Conservation (phyloP, 2,888 invertebrate genomes). For the Drosophila helvetica region DNA sequence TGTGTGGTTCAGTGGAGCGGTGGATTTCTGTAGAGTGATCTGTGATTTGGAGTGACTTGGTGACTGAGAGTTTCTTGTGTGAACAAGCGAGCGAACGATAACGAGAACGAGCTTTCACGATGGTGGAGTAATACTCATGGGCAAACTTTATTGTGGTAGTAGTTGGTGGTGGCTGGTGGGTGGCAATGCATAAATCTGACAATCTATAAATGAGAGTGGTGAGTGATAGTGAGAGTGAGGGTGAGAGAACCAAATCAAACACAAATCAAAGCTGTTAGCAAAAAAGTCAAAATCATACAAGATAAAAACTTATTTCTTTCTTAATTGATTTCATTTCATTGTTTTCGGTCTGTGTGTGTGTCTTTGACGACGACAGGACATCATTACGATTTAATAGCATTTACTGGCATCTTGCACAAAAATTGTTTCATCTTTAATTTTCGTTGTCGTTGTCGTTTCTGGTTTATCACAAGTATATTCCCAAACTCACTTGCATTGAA, state of each 20-base stretch:
- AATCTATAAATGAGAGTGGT: conserved; percentile 37
- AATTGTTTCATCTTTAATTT: conserved; percentile 39
- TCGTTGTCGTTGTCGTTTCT: conserved; percentile 44
- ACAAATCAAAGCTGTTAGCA: conserved; percentile 65
- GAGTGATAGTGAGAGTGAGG: conserved; percentile 38
- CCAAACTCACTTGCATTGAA: conserved; percentile 83
- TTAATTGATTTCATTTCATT: conserved; percentile 61
- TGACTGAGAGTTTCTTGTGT: conserved; percentile 42
- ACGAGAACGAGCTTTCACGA: conserved; percentile 45
- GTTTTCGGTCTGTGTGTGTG: conserved; percentile 49
- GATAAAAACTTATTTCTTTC: conserved; percentile 67
- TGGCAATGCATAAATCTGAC: conserved; percentile 45
- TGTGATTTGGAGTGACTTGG: conserved; percentile 6
- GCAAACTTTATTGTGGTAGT: conserved; percentile 38
- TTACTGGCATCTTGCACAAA: conserved; percentile 25
- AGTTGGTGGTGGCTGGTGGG: conserved; percentile 15
- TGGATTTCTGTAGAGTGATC: conserved; percentile 28
- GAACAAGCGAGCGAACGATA: conserved; percentile 40
- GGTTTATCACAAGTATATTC: conserved; percentile 79
- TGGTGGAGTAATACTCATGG: conserved; percentile 40
- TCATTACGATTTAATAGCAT: conserved; percentile 19
- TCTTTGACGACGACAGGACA: conserved; percentile 45
- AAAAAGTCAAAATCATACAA: conserved; percentile 66
- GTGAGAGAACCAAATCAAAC: conserved; percentile 55
- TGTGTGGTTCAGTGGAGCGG: conserved; percentile 15